Evolutionary conservation across 2,113 vertebrate species (phyloP), one percentile per base, ranked within the genome.

Genomic region (Rhipidura dahli): DNA sequence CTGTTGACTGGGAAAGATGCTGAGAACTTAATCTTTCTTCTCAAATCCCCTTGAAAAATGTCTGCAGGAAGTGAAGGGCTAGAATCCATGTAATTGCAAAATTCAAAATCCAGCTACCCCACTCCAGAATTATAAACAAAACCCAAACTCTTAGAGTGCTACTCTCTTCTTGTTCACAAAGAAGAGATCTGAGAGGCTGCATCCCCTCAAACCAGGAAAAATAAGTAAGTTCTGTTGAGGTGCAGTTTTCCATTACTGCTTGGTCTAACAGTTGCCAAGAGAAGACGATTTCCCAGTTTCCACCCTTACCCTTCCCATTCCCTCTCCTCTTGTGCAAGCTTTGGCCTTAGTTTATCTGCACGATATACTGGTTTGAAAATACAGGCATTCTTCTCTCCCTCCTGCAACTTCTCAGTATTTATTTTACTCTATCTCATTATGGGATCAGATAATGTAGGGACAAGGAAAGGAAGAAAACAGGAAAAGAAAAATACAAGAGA

Each of bases 191-290:
- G 28, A 80, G 42, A 80, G 31, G 44, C 35, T 54, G 39, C 23
- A 89, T 33, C 9, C 20, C 22, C n/a, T 35, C 35, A 60, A 40
- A 77, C 17, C 54, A 76, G 49, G 22, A 92, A 69, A 37, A 71
- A 71, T 1, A 8, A 3, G 0, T 6, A 27, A 21, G 24, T 39
- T 72, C 69, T 47, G 27, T 1, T 72, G 49, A 76, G 35, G 15
- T 3, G 8, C 51, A 71, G 61, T 33, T 54, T 91, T 49, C 20
- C 35, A 12, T 28, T 69, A 64, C 40, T 64, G 35, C 35, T 83
- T 40, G 22, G 40, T 60, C 45, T 68, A 87, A 69, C 20, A 51
- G 44, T 24, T 93, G 45, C 54, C 40, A 59, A 84, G 15, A 68
- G 53, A 68, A 68, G 20, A 63, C 5, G 8, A 59, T 14, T 18